Evolutionary conservation across 2,113 vertebrate species (phyloP).

Genomic region (Furnarius figulus): DNA sequence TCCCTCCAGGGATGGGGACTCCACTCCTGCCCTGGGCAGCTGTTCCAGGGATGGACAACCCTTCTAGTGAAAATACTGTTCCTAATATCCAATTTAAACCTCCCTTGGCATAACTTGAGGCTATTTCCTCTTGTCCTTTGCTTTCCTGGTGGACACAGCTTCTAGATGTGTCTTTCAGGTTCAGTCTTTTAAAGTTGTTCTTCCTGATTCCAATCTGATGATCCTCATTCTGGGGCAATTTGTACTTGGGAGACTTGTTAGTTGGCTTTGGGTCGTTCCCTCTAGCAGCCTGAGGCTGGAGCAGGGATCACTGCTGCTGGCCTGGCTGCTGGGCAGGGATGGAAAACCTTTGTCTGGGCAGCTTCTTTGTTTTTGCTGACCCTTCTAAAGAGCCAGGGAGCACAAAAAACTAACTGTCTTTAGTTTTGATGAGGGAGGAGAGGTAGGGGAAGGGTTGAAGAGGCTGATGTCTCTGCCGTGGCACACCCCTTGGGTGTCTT

Average conservation of each 20-base stretch:
- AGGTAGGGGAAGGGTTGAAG: background rate
- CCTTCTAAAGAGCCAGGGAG: background rate
- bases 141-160: background rate
- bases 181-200: background rate
- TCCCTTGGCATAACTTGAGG: background rate
- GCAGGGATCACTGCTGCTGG: background rate
- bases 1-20: too few relatives aligned
- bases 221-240: background rate
- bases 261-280: background rate
- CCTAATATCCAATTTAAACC: background rate
- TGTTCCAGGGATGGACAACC: background rate
- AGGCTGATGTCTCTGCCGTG: background rate
- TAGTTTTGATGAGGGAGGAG: background rate
- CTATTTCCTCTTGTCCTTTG: rapidly evolving
- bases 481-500: background rate
- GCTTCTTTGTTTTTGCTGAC: background rate
- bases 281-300: rapidly evolving
- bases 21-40: background rate
- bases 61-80: background rate
- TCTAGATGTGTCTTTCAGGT: background rate
- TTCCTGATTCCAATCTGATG: background rate
- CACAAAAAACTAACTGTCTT: background rate
- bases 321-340: background rate
- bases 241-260: background rate
- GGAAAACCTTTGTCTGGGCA: background rate